Percentiles rank a stretch among this genome's conserved stretches.
These are phyloP conservation scores for Oxyruncus cristatus DNA, from an alignment of 2,113 vertebrate genomes.

Conservation along the genomic window DNA sequence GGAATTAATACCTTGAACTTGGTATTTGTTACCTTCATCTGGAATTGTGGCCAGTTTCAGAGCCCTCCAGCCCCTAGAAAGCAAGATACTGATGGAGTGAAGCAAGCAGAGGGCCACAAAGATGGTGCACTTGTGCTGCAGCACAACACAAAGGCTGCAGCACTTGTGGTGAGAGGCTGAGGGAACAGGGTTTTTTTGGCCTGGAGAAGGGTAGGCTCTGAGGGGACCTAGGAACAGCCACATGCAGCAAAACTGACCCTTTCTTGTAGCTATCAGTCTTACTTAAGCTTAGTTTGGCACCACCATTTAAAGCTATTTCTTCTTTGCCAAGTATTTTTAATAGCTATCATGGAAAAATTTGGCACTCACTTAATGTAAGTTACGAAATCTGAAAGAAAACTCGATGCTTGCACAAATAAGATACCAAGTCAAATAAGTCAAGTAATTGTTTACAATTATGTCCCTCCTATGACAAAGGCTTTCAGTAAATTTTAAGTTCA, in stretches of 20 bases:
- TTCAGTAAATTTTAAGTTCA: neutral
- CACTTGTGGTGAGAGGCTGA: neutral
- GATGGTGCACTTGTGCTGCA: too few species aligned
- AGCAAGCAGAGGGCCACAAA: neutral
- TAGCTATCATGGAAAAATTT: neutral
- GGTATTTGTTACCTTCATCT: neutral
- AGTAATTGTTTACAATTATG: neutral
- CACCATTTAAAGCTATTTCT: neutral
- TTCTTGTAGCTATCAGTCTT: neutral
- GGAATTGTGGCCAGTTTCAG: neutral
- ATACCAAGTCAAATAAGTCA: neutral
- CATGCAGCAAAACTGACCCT: neutral
- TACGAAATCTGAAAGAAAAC: neutral
- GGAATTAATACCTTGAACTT: neutral
- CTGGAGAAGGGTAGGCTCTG: neutral
- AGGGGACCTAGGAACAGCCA: neutral
- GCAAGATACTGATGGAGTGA: neutral
- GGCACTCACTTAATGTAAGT: neutral
- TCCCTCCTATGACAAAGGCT: neutral
- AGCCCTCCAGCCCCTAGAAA: neutral
- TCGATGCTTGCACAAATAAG: neutral
- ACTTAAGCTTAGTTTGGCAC: neutral
- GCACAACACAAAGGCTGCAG: too few species aligned
- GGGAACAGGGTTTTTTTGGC: neutral
- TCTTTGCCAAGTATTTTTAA: neutral